Evolutionary conservation across 2,888 invertebrate genomes (phyloP).

Genomic region (Camponotus fellah): DNA sequence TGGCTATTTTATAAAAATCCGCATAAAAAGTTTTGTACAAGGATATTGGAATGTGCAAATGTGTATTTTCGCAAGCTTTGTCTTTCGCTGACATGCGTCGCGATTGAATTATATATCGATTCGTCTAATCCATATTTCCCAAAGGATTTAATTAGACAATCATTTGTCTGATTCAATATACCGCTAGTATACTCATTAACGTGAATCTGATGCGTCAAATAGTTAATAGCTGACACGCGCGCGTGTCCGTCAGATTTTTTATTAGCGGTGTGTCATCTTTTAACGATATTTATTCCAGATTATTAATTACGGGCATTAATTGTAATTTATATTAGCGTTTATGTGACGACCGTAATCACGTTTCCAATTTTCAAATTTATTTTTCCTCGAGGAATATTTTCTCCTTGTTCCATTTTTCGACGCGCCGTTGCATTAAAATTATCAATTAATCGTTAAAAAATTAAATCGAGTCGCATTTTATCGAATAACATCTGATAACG

Average conservation of each 20-base stretch:
- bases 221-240: slow-evolving; percentile 16
- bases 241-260: slow-evolving; percentile 9
- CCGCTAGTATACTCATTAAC: background rate
- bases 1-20: background rate
- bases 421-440: background rate
- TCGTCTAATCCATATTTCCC: background rate
- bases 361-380: background rate
- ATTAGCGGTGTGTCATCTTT: background rate
- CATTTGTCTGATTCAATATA: background rate
- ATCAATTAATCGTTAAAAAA: background rate
- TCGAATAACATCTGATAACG: slow-evolving; percentile 17
- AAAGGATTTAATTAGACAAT: background rate
- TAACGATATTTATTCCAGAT: background rate
- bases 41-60: background rate
- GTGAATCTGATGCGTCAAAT: slow-evolving; percentile 14
- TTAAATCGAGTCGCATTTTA: background rate
- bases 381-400: background rate
- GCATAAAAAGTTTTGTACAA: background rate
- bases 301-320: background rate
- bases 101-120: background rate
- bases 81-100: background rate
- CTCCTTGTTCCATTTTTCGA: background rate
- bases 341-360: background rate
- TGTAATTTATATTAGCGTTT: background rate
- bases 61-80: background rate